These are phyloP conservation scores for Trissonchulus latispiculum DNA, from an alignment of 2,888 invertebrate species.

Conservation along the genomic window DNA sequence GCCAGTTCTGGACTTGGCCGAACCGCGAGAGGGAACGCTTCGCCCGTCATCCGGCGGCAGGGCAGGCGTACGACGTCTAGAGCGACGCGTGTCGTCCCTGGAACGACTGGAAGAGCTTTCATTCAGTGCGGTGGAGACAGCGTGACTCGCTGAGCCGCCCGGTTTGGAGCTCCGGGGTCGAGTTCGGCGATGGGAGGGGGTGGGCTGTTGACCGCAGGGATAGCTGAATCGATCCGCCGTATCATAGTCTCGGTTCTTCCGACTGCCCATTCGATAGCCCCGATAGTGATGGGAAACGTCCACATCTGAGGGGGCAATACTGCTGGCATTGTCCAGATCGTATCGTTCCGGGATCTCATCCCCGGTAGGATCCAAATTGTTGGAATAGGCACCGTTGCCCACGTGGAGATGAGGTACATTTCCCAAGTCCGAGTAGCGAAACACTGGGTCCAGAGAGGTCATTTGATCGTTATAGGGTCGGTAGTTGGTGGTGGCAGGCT, in stretches of 20 bases:
- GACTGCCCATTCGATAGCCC: slow-evolving; percentile 67
- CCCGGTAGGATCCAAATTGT: slow-evolving; percentile 3
- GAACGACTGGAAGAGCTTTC: background rate
- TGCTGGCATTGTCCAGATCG: slow-evolving; percentile 90
- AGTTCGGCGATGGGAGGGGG: background rate
- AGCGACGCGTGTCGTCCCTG: background rate
- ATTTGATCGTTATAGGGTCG: background rate
- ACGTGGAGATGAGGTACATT: background rate
- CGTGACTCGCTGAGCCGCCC: background rate
- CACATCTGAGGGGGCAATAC: slow-evolving; percentile 91
- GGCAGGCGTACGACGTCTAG: background rate
- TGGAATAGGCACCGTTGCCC: slow-evolving; percentile 10
- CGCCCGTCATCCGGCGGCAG: background rate
- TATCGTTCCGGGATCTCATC: slow-evolving; percentile 67
- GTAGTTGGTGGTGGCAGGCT: too few species aligned
- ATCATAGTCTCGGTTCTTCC: slow-evolving; percentile 70
- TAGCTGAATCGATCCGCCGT: background rate
- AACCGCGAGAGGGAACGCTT: background rate
- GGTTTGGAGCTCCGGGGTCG: background rate
- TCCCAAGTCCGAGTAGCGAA: background rate
- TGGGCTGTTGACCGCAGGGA: background rate
- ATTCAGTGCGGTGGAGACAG: background rate
- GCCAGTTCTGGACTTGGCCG: background rate
- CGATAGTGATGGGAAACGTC: slow-evolving; percentile 94
- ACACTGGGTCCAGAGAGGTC: background rate